A percentile compares a stretch with the other conserved stretches of the same genome.
Evolutionary conservation across 2,113 vertebrate genomes (phyloP).

Genomic region (Nematolebias whitei): DNA sequence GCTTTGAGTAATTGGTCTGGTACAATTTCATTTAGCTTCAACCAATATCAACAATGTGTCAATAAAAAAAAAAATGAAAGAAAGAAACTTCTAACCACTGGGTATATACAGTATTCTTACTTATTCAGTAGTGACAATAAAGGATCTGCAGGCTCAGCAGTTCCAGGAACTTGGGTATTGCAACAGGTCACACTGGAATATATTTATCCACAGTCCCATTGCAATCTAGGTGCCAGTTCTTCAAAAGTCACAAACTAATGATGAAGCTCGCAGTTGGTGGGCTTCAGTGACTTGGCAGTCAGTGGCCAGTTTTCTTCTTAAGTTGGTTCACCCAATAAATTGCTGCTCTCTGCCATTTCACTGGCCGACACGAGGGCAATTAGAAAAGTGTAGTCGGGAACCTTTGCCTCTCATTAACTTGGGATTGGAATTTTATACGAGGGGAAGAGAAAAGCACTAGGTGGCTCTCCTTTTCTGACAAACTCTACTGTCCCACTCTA

Average conservation of each 20-base stretch:
- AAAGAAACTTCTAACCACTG: slow-evolving; percentile 12
- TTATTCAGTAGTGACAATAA: slow-evolving; percentile 25
- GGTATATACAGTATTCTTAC: slow-evolving; percentile 20
- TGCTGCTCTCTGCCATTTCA: slow-evolving; percentile 66
- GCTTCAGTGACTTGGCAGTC: slow-evolving; percentile 63
- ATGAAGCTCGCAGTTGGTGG: slow-evolving; percentile 62
- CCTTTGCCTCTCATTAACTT: slow-evolving; percentile 78
- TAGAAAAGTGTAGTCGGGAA: slow-evolving; percentile 66
- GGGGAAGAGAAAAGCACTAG: slow-evolving; percentile 43
- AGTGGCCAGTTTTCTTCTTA: slow-evolving; percentile 66
- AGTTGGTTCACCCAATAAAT: slow-evolving; percentile 75
- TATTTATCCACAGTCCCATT: slow-evolving; percentile 24
- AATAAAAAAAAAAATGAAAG: background rate
- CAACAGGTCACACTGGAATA: slow-evolving; percentile 29
- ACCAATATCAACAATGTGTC: background rate
- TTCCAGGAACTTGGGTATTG: slow-evolving; percentile 11
- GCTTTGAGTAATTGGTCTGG: too few species aligned
- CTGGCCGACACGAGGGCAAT: slow-evolving; percentile 68
- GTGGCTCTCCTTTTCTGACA: slow-evolving; percentile 33
- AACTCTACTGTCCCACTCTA: slow-evolving; percentile 57
- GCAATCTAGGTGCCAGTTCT: slow-evolving; percentile 56
- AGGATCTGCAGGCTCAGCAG: slow-evolving; percentile 34
- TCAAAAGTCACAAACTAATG: slow-evolving; percentile 62
- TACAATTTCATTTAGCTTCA: background rate
- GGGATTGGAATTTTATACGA: slow-evolving; percentile 53